Base-by-base conservation (phyloP, 2,797 vertebrate genomes). In the Odontamblyopus rebecca region DNA sequence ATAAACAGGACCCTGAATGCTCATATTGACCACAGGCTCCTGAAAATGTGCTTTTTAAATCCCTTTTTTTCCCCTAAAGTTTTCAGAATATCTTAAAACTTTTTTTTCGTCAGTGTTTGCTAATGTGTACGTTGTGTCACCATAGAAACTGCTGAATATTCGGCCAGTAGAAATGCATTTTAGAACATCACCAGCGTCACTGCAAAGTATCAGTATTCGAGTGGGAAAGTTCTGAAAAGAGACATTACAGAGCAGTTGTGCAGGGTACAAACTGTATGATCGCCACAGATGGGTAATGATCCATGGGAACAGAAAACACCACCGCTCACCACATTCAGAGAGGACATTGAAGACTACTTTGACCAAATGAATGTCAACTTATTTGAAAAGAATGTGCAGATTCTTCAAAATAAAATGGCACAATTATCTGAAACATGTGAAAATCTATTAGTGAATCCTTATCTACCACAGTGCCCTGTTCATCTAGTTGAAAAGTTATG, bases 181-280 rank as follows among this genome's bases (percentile, higher is more conserved):
- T 9, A 38, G 35, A 38, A 38, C 35, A 38, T 8, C 35, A 2
- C 35, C 35, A 38, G 35, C 7, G 35, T 38, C 35, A 38, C 35
- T 38, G 35, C 35, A 8, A 38, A 38, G 8, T 38, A 8, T 38
- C 35, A 38, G 35, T 9, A 38, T 53, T 53, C 1, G 19, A 51
- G 44, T 30, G 18, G 19, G 41, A 50, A 60, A 30, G 65, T 67
- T 50, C 12, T 53, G 16, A 66, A 51, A 41, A 26, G 26, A 66
- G 44, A 67, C n/a, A 27, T 32, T 51, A 30, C 16, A 19, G 30
- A 53, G 18, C 48, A 9, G 29, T 53, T 53, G 1, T 12, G 64
- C 48, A 53, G 65, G 53, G 48, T 32, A 53, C 27, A 67, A 18
- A 53, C 16, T 67, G 48, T 53, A 67, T 67, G 65, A 53, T 67